Base-by-base conservation (phyloP, 2,113 vertebrate species). In the Syngnathus typhle region DNA sequence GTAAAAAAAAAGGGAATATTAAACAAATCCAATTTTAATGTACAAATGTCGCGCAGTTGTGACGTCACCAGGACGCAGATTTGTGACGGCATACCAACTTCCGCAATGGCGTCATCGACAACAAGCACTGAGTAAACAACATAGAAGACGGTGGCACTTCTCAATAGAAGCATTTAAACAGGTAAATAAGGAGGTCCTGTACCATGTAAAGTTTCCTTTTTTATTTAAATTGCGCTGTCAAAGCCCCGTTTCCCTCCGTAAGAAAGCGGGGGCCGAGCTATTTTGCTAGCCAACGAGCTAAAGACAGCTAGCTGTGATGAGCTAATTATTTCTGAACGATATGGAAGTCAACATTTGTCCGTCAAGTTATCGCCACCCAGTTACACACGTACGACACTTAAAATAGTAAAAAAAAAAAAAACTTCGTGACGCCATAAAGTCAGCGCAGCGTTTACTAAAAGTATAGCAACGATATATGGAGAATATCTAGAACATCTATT, bases 251-350 rank as follows among this genome's bases (percentile, higher is more conserved):
- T 15, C 13, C 11, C 8, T 21, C 10, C 3, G n/a, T 27, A 8
- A 6, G 27, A 13, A 58, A 58, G 16, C 41, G 9, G 21, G 3
- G 9, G 23, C 18, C 18, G 0, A 8, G 49, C 37, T 5, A 23
- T 41, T 1, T 19, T 12, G 75, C 16, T 83, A 69, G 65, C 76
- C 1, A 7, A 10, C 46, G 6, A 51, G 2, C 6, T 37, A 19
- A 2, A 7, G 13, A 41, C 6, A 51, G 2, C 6, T 37, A 19
- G 3, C 13, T 4, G 55, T 6, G 27, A 16, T 65, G 46, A 60
- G 77, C 74, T 75, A 77, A 16, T 16, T 27, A 32, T 67, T 74
- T 6, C 6, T 59, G 1, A 2, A 51, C 49, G n/a, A 3, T 10
- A 10, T 52, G 8, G n/a, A 2, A 21, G 19, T n/a, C 3, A 16